Conservation (phyloP, 2,888 invertebrate genomes). For the Heteropelma amictum region DNA sequence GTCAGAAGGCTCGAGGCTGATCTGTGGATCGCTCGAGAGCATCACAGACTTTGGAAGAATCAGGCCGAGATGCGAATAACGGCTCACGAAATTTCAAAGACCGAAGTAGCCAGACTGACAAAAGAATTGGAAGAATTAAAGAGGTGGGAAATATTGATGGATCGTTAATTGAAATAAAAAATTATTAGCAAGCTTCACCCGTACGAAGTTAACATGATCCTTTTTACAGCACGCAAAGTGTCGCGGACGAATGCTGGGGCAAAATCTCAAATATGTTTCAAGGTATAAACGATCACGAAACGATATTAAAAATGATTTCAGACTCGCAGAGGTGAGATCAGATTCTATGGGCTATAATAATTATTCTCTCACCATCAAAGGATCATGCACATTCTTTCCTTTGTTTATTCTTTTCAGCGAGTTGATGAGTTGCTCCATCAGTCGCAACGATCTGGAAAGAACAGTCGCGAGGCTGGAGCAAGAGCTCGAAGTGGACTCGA, state of each 20-base stretch:
- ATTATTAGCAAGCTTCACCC: not conserved
- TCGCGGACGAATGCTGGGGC: conserved; percentile 22
- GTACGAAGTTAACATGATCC: not conserved
- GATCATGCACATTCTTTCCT: not conserved
- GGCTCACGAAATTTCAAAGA: conserved; percentile 10
- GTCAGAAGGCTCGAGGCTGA: conserved; percentile 14
- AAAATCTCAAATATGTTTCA: conserved; percentile 34
- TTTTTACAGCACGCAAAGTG: conserved; percentile 18
- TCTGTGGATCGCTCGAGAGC: conserved; percentile 12
- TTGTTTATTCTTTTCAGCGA: conserved; percentile 11
- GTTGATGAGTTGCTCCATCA: conserved; percentile 19
- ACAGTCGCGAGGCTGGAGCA: conserved; percentile 31
- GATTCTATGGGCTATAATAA: not conserved
- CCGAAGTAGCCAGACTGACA: conserved; percentile 16
- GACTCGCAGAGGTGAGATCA: conserved; percentile 30
- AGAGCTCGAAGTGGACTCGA: conserved; percentile 7
- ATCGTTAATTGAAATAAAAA: too few species aligned
- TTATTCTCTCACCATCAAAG: not conserved
- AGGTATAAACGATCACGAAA: conserved; percentile 30
- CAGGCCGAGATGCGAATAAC: conserved; percentile 16
- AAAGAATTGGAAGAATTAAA: conserved; percentile 36
- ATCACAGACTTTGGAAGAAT: conserved; percentile 13
- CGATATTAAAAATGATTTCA: conserved; percentile 36
- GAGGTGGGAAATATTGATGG: conserved; percentile 14
- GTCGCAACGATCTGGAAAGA: conserved; percentile 32